Evolutionary conservation across 1,140 invertebrate species (phyloP), one percentile per base, ranked within the genome.

Genomic region (Dendroctonus valens): DNA sequence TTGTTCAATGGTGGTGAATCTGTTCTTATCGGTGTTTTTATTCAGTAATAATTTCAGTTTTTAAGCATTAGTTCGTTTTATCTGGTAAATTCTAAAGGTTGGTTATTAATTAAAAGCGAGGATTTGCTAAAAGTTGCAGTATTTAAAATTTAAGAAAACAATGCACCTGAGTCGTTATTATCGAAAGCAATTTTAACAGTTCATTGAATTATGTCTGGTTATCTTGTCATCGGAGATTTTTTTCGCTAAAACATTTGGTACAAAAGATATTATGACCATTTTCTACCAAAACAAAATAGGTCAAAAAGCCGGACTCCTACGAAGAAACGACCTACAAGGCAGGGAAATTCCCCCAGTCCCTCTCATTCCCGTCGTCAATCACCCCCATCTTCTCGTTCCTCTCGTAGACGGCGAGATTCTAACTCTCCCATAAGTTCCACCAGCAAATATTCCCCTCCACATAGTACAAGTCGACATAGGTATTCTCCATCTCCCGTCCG

Each of bases 281-380:
- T 66, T 65, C 58, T 60, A 65, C 63, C 53, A 64, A 57, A 50
- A 72, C 26, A 68, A 70, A 75, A 55, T 73, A 77, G 77, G 73
- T 78, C 77, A 50, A 77, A 75, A 75, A 78, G 75, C 72, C 73
- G 76, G 51, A 76, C 74, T 40, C 77, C 76, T 46, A 40, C 73
- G 39, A 73, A 74, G 49, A 78, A 77, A 71, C 75, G 72, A 69
- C 69, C 57, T 42, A 62, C 68, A 50, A 68, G 71, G 63, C 72
- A 69, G 11, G 68, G 68, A 12, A 71, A 67, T 54, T 75, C 76
- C 15, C 76, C 76, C 6, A 77, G 73, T 41, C 76, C 77, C 12
- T 74, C 76, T 42, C 73, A 73, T 37, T 74, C 77, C 39, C 67
- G 74, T 52, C 71, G 74, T 40, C 75, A 74, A 61, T 75, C 74